phyloP scores from a whole-genome alignment of 1,140 invertebrate species.

The Rhizoglyphus robini region DNA sequence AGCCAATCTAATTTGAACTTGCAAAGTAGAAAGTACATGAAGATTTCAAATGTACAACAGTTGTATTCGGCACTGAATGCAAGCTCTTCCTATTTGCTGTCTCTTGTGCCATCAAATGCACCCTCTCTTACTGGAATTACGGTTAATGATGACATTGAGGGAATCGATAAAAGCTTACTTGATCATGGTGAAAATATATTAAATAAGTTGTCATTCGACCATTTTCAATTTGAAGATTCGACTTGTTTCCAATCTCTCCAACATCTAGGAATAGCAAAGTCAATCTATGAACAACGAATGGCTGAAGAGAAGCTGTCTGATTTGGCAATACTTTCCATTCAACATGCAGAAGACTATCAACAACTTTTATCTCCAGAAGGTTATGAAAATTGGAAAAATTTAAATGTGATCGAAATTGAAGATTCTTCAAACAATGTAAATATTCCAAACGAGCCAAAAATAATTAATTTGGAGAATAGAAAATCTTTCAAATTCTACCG shows the following conservation, averaged over 20 bases:
- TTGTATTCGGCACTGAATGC: background rate
- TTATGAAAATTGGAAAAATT: background rate
- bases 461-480: conserved; percentile 29
- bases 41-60: background rate
- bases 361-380: background rate
- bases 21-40: too few relatives aligned
- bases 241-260: conserved; percentile 54
- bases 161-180: too few relatives aligned
- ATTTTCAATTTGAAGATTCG: background rate
- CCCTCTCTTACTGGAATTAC: conserved; percentile 9
- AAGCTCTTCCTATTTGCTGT: conserved; percentile 24
- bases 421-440: background rate
- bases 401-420: background rate
- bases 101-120: conserved; percentile 22
- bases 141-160: background rate
- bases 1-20: too few relatives aligned
- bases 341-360: conserved; percentile 6
- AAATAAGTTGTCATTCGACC: background rate
- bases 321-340: conserved; percentile 26
- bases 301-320: conserved; percentile 27
- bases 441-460: background rate
- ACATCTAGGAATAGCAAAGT: conserved; percentile 44
- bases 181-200: background rate
- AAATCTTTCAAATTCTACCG: conserved; percentile 41
- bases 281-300: conserved; percentile 27